A percentile compares a stretch with the other conserved stretches of the same genome.
Evolutionary conservation across 2,113 vertebrate genomes (phyloP).

Genomic region (Phaethornis superciliosus): DNA sequence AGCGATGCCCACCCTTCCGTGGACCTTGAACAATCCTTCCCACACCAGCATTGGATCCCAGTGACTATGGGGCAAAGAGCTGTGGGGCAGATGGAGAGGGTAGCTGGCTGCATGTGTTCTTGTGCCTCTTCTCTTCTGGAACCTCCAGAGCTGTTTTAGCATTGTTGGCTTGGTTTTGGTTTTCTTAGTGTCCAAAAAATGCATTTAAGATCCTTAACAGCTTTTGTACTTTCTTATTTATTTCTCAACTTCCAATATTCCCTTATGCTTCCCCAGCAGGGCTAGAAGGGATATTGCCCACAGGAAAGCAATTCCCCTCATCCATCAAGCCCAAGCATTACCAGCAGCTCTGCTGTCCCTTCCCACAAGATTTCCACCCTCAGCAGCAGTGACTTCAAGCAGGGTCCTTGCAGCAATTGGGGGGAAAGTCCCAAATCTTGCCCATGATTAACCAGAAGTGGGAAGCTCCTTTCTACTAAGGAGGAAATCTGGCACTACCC

Average conservation of each 20-base stretch:
- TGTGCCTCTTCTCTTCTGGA: neutral
- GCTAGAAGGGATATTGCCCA: neutral
- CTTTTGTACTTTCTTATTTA: neutral
- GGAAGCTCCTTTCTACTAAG: slow-evolving; percentile 3
- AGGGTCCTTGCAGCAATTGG: neutral
- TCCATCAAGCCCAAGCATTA: neutral
- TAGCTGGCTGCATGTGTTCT: fast-evolving
- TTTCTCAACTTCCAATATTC: neutral
- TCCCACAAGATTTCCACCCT: neutral
- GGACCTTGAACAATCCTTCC: fast-evolving
- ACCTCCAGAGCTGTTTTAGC: neutral
- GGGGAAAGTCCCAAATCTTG: neutral
- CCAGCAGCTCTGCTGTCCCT: neutral
- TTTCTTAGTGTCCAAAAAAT: neutral
- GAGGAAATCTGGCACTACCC: neutral
- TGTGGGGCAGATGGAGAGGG: neutral
- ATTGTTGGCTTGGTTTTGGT: too few relatives aligned
- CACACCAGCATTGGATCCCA: fast-evolving
- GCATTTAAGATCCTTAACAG: neutral
- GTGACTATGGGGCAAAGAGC: fast-evolving
- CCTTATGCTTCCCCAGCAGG: neutral
- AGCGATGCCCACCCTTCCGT: fast-evolving
- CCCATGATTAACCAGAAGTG: neutral
- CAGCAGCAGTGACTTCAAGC: neutral
- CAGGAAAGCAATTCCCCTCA: neutral